Evolutionary conservation across 2,113 vertebrate species (phyloP), one percentile per base, ranked within the genome.

Genomic region (Arvicanthis niloticus): DNA sequence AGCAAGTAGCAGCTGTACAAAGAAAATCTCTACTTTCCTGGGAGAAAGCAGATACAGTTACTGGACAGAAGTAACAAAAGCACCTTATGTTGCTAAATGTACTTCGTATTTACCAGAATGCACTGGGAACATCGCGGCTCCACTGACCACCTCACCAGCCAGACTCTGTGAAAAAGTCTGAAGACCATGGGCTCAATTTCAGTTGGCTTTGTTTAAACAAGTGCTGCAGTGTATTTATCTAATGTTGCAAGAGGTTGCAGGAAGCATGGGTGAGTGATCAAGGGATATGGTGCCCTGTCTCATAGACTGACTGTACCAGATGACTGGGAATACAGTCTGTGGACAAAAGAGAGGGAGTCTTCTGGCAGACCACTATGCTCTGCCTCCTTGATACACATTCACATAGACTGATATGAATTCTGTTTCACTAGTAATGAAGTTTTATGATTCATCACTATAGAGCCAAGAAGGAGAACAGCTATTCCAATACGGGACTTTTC

Each of bases 241-340:
- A 95, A 17, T 67, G 86, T 89, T 76, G 48, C 91, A 84, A 92
- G 67, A 96, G 90, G 58, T 37, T 88, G 53, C 90, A 97, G 98
- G 98, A 97, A 97, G 48, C 86, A 90, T 34, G 98, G 98, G 77
- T 98, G 97, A 97, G 76, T 96, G 95, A 75, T n/a, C 51, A 58
- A 0, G 67, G 91, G 77, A 68, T 75, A 68, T 45, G 60, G 86
- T 53, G 31, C 16, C 67, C 48, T 88, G 65, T 67, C 87, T 75
- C 53, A 29, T 73, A 75, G 94, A 34, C 78, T 34, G 80, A 65
- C 42, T 91, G 72, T 15, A 42, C 88, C 97, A 97, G 91, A 97
- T 95, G 96, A 77, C 60, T 3, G 19, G 60, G 65, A 72, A 92
- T 48, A 48, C 31, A 37, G 9, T 88, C 37, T 37, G 1, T 5